Conservation (phyloP, 2,888 invertebrate genomes). For the Leptura quadrifasciata region DNA sequence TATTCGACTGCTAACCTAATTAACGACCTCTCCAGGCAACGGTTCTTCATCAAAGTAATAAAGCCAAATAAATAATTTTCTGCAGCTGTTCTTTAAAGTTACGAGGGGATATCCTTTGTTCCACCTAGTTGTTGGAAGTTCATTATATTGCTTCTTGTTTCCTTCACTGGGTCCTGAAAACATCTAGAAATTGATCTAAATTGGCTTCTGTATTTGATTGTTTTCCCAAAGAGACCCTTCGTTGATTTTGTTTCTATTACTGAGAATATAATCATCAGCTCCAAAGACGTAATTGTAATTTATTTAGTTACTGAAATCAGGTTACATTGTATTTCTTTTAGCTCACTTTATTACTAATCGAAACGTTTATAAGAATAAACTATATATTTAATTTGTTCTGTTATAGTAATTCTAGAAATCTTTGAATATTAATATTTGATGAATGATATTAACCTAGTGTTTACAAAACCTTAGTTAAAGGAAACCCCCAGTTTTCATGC, state of each 20-base stretch:
- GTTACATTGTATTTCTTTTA: not conserved
- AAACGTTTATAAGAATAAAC: not conserved
- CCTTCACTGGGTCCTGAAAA: conserved; percentile 10
- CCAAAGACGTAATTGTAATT: not conserved
- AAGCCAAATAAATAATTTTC: conserved; percentile 3
- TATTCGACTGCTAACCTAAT: not conserved
- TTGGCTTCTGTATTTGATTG: conserved; percentile 18
- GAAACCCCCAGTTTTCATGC: too few relatives aligned
- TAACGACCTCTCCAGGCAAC: not conserved
- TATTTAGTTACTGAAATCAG: not conserved
- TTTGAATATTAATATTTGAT: too few relatives aligned
- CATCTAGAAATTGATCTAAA: conserved; percentile 13
- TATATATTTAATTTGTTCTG: too few relatives aligned
- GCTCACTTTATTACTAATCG: not conserved
- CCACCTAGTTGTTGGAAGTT: not conserved
- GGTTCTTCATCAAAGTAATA: not conserved
- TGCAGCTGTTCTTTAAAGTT: not conserved
- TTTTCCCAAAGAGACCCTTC: conserved; percentile 18
- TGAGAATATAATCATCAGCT: conserved; percentile 1
- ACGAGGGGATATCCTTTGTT: not conserved
- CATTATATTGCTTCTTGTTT: not conserved
- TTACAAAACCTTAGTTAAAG: too few relatives aligned
- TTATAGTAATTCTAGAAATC: too few relatives aligned
- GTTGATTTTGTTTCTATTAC: not conserved
- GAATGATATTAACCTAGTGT: too few relatives aligned